Evolutionary conservation across 2,888 invertebrate species (phyloP), one percentile per base, ranked within the genome.

Genomic region (Rhagophthalmus giganteus): DNA sequence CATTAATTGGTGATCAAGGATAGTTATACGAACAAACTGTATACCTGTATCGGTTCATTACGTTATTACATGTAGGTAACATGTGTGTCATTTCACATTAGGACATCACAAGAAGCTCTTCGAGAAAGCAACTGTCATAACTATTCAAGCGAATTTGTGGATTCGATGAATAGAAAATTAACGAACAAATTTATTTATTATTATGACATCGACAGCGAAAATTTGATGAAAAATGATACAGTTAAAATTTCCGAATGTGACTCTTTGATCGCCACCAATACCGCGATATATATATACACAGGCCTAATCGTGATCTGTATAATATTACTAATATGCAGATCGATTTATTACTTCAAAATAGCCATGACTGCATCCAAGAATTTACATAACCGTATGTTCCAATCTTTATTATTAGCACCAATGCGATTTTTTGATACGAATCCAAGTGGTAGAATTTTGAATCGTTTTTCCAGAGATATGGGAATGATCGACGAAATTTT

Each of bases 341-440:
- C 84, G 0, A 79, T 82, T 58, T 76, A 84, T 62, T 89, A 14
- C 20, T 20, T 3, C 20, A 20, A 20, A 20, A 20, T 20, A 20
- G 7, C 20, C 7, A 20, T 20, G 20, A 20, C 20, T 5, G 3
- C 20, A 5, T 20, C 20, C 3, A 20, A 20, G 20, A 20, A 20
- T 20, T 7, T 20, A 20, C 20, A 20, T 7, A 20, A 20, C 7
- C 3, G 7, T 7, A 20, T 20, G 20, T 20, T 20, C 7, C 3
- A 7, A 5, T 20, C 20, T 5, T 20, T 20, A 20, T 20, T 20
- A 7, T 20, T 20, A 20, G 20, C 20, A 20, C 20, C 20, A 3
- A 88, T 93, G 82, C 74, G 83, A 9, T 95, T 95, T 77, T 95
- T 94, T 69, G 90, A 94, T 64, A 82, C 78, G 0, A 94, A 94